Percentiles rank a stretch among this genome's conserved stretches.
phyloP scores from a whole-genome alignment of 1,140 invertebrate species.

The Lysiphlebus fabarum region DNA sequence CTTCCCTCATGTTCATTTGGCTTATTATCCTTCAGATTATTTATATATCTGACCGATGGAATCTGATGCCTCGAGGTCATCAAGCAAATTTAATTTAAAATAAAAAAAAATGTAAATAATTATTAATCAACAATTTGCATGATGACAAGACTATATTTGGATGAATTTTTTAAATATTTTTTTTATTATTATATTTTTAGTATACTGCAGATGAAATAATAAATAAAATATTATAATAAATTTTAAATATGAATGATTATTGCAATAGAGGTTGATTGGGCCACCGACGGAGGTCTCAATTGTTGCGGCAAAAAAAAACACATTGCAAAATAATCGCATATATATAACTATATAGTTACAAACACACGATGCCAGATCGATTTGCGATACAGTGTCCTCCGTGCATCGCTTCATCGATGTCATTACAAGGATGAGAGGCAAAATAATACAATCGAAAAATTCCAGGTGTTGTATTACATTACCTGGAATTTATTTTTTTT shows the following conservation, averaged over 20 bases:
- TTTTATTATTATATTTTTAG: too few species aligned
- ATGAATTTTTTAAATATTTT: too few species aligned
- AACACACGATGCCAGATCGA: background rate
- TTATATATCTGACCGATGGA: too few species aligned
- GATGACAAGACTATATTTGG: too few species aligned
- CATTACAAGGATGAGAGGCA: constrained; percentile 36
- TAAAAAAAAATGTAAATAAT: too few species aligned
- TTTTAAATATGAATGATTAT: background rate
- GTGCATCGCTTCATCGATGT: constrained; percentile 23
- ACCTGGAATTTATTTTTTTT: constrained; percentile 21
- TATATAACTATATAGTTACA: constrained; percentile 30
- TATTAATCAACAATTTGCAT: too few species aligned
- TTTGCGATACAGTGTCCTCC: background rate
- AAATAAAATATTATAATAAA: too few species aligned
- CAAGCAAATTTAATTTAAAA: too few species aligned
- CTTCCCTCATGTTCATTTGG: too few species aligned
- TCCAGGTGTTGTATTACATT: constrained; percentile 32
- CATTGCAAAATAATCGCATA: constrained; percentile 51
- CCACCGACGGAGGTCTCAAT: constrained; percentile 42
- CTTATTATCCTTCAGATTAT: too few species aligned
- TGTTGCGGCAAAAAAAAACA: constrained; percentile 32
- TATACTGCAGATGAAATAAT: too few species aligned
- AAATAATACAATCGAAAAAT: constrained; percentile 34
- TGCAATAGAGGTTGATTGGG: background rate
- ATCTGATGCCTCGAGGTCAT: too few species aligned